Conservation (phyloP, 2,888 invertebrate species). For the Cryptocheilus praepositus region DNA sequence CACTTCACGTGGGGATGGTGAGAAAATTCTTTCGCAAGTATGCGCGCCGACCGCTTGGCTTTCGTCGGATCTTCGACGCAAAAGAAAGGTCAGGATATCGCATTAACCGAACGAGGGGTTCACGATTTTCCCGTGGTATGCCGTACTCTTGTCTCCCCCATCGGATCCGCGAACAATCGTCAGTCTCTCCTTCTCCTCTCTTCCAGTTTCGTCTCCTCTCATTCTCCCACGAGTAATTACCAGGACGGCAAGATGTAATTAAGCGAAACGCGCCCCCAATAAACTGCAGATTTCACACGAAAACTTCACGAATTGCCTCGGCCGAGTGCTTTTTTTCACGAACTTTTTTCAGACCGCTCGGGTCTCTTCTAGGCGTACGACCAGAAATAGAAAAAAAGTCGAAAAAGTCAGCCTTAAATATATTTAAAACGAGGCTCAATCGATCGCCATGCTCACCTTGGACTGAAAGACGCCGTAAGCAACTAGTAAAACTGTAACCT, state of each 20-base stretch:
- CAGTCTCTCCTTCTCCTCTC: neutral
- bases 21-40: constrained; percentile 51
- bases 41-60: constrained; percentile 32
- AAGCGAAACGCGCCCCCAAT: constrained; percentile 40
- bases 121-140: constrained; percentile 28
- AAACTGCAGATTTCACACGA: constrained; percentile 31
- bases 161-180: constrained; percentile 32
- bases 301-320: constrained; percentile 32
- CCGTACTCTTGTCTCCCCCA: neutral
- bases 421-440: too few relatives aligned
- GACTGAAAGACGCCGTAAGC: too few relatives aligned
- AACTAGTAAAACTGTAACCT: too few relatives aligned
- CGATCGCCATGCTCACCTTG: too few relatives aligned
- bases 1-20: constrained; percentile 25
- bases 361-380: neutral
- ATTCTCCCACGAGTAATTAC: constrained; percentile 30
- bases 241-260: constrained; percentile 33
- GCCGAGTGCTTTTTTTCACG: constrained; percentile 24
- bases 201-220: neutral
- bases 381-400: too few relatives aligned
- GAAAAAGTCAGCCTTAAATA: too few relatives aligned
- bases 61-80: constrained; percentile 23
- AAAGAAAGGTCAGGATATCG: constrained; percentile 26
- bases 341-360: neutral
- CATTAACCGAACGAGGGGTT: constrained; percentile 33